Conservation (phyloP, 2,113 vertebrate species). For the Parotia lawesii region DNA sequence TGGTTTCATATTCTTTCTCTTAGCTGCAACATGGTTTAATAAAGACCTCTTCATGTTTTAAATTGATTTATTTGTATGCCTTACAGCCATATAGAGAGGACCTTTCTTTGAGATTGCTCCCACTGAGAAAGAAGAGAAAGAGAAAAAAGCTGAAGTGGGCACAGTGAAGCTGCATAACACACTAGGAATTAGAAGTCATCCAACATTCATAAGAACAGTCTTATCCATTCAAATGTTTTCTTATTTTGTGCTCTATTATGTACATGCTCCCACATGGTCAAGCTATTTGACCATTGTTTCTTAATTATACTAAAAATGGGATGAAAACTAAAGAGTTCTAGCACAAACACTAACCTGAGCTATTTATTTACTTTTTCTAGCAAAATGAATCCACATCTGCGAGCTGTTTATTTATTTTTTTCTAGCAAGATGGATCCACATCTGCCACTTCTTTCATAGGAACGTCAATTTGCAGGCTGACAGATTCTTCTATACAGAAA, state of each 20-base stretch:
- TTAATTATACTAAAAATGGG: neutral
- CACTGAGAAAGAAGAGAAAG: neutral
- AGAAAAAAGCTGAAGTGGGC: neutral
- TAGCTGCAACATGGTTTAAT: neutral
- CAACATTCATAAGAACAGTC: neutral
- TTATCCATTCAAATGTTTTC: neutral
- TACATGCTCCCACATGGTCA: neutral
- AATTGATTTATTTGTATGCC: neutral
- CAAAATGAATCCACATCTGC: neutral
- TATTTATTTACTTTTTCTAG: neutral
- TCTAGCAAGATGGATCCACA: neutral
- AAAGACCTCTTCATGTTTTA: neutral
- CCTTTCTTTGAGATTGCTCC: neutral
- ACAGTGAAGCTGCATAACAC: neutral
- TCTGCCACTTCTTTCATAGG: neutral
- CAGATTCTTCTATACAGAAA: neutral
- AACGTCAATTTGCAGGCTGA: neutral
- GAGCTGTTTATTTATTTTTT: neutral
- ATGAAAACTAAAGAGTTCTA: neutral
- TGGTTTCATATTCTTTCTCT: neutral
- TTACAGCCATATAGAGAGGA: neutral
- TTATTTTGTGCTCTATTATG: neutral
- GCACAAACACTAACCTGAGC: neutral
- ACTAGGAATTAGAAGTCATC: neutral
- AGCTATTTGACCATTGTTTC: neutral